Percentiles rank a stretch among this genome's conserved stretches.
Conservation (phyloP, 2,797 vertebrate species). For the Oreortyx pictus region DNA sequence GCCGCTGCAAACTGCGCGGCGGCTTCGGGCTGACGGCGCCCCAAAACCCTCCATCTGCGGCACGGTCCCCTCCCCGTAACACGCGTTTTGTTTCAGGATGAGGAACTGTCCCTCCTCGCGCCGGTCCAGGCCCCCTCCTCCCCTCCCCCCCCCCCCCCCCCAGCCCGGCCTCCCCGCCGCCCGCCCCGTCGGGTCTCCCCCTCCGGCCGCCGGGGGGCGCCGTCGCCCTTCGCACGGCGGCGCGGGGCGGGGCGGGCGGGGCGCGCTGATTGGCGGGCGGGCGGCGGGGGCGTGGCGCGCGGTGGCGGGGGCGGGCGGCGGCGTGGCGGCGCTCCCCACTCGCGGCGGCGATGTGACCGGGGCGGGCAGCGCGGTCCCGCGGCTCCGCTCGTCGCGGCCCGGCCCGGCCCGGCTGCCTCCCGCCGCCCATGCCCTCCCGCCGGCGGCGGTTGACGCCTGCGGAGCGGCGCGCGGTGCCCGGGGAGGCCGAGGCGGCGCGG, state of each 20-base stretch:
- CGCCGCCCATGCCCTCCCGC: conserved; percentile 53
- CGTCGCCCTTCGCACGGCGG: background rate
- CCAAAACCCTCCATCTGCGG: background rate
- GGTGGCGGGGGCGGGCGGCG: background rate
- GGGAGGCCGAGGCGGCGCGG: background rate
- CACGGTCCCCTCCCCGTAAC: background rate
- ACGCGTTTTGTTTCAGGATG: conserved; percentile 12
- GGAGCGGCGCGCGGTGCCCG: conserved; percentile 22
- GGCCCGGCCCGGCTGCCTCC: background rate
- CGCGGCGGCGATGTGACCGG: background rate
- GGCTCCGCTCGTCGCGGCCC: background rate
- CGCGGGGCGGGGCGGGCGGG: background rate
- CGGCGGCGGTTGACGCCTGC: conserved; percentile 56
- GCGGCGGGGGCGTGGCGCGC: background rate
- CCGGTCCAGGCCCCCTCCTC: background rate
- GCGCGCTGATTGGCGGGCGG: background rate
- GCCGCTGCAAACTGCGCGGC: no score
- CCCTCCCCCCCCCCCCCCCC: no score
- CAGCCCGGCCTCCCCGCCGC: no score
- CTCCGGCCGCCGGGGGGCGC: background rate
- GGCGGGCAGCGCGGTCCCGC: background rate
- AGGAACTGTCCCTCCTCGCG: background rate
- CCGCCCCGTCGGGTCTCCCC: background rate
- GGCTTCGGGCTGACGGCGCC: background rate
- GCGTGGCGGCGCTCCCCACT: background rate